phyloP scores from a whole-genome alignment of 1,140 invertebrate species.

The Reticulitermes speratus region DNA sequence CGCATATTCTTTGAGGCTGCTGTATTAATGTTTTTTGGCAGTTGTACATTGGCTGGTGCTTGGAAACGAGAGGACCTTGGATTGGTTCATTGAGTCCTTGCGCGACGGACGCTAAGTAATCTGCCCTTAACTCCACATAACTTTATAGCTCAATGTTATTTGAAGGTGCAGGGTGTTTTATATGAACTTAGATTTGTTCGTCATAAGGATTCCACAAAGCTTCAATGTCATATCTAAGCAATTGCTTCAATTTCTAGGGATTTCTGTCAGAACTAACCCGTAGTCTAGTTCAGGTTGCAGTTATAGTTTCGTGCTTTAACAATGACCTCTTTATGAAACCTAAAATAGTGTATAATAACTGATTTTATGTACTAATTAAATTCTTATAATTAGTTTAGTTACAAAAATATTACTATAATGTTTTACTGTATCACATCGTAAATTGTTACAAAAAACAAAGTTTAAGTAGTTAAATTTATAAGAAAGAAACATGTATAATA shows the following conservation, averaged over 20 bases:
- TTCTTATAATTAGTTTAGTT: no score
- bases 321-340: not conserved
- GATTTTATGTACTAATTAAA: no score
- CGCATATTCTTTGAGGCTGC: no score
- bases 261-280: conserved; percentile 4
- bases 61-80: not conserved
- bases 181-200: not conserved
- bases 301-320: not conserved
- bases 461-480: no score
- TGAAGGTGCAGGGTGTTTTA: not conserved
- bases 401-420: no score
- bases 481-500: no score
- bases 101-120: not conserved
- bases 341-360: not conserved
- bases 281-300: not conserved
- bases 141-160: not conserved
- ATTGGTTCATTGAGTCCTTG: not conserved
- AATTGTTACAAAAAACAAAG: no score
- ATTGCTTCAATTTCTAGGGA: conserved; percentile 27
- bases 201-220: not conserved
- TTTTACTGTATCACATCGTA: no score
- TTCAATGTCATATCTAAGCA: conserved; percentile 26
- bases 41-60: no score
- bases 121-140: not conserved
- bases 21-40: no score